Evolutionary conservation across 1,140 invertebrate species (phyloP), one percentile per base, ranked within the genome.

Genomic region (Brachionus plicatilis): DNA sequence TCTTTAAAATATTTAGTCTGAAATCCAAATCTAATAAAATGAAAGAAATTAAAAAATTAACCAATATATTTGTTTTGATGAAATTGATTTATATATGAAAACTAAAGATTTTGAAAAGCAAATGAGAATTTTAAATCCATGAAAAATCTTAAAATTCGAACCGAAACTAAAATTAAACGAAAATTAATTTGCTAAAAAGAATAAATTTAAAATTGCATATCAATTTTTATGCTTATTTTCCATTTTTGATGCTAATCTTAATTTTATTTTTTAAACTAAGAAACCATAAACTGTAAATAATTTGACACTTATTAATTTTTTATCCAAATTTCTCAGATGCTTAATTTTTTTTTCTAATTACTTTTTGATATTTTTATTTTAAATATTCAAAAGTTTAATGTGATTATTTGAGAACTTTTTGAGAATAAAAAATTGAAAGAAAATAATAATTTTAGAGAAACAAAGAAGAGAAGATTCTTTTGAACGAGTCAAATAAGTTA

Each of bases 211-310:
- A 20, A 17, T 60, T 20, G 53, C 33, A 60, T 60, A 20, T 60
- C 53, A 60, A 60, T 60, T 60, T 60, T 24, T 60, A 60, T 60
- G 53, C 53, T 20, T 60, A 9, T 60, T 60, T 60, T 6, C 20
- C 8, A 20, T 24, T 47, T 12, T 47, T 20, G 20, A 20, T 60
- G 53, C 20, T 60, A 24, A 60, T 20, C 17, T 60, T 24, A 60
- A 20, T 60, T 24, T 60, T 24, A 20, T 20, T 20, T 60, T 1
- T 60, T 60, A 8, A 20, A 20, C 20, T 60, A 8, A 60, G 17
- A 60, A 60, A 60, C 53, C 53, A 60, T 60, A 60, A 60, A 60
- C 53, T 60, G 53, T 60, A 60, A 60, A 60, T 60, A 60, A 60
- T 60, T 60, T 60, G 53, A 60, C 53, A 60, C 17, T 60, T 20